These are phyloP conservation scores for Drosophila sturtevanti DNA, from an alignment of 1,140 invertebrate species.

Conservation along the genomic window DNA sequence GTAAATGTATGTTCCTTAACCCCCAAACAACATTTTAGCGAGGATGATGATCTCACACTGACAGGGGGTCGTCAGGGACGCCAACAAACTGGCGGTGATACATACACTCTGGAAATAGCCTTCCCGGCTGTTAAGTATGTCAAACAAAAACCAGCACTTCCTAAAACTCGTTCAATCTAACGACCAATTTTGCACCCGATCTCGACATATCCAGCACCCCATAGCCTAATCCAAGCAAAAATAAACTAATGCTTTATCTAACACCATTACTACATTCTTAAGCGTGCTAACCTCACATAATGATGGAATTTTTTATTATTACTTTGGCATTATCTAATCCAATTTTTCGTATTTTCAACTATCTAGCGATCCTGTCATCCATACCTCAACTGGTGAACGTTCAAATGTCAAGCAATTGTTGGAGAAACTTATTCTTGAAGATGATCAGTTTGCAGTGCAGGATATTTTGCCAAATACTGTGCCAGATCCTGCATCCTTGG, in stretches of 20 bases:
- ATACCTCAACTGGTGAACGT: slow-evolving; percentile 93
- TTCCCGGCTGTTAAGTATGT: slow-evolving; percentile 97
- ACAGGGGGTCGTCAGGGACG: slow-evolving; percentile 85
- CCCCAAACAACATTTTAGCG: slow-evolving; percentile 66
- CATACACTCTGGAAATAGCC: slow-evolving; percentile 94
- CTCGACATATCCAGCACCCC: slow-evolving; percentile 42
- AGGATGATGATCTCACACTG: slow-evolving; percentile 67
- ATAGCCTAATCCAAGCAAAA: slow-evolving; percentile 38
- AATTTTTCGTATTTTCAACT: slow-evolving; percentile 42
- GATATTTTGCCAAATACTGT: slow-evolving; percentile 97
- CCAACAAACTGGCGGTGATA: slow-evolving; percentile 87
- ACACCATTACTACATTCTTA: slow-evolving; percentile 19
- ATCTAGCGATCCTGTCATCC: slow-evolving; percentile 92
- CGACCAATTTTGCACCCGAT: slow-evolving; percentile 49
- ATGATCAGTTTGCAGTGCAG: slow-evolving; percentile 95
- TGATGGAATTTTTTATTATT: neutral
- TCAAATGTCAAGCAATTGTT: slow-evolving; percentile 91
- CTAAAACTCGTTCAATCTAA: slow-evolving; percentile 32
- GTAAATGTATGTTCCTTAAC: slow-evolving; percentile 52
- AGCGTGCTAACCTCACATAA: slow-evolving; percentile 20
- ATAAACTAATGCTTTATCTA: slow-evolving; percentile 23
- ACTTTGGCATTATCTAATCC: slow-evolving; percentile 44
- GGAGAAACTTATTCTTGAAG: slow-evolving; percentile 94
- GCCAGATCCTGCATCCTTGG: slow-evolving; percentile 94
- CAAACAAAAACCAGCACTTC: slow-evolving; percentile 33